phyloP scores from a whole-genome alignment of 2,113 vertebrate species.

The Austrofundulus limnaeus region DNA sequence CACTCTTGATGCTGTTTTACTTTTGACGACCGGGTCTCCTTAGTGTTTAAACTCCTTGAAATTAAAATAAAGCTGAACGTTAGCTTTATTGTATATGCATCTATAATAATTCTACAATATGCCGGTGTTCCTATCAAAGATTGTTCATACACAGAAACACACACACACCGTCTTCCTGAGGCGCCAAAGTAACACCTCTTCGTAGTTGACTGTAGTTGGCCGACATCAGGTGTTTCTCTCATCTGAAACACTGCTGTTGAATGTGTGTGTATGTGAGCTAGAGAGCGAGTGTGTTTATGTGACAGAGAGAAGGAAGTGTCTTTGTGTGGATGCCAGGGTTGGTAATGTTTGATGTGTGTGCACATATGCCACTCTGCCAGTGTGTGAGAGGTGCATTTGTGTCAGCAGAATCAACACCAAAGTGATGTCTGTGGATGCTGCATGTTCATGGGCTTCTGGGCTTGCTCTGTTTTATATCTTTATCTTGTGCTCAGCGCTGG shows the following conservation, averaged over 20 bases:
- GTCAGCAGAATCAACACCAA: constrained; percentile 42
- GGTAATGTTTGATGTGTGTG: constrained; percentile 48
- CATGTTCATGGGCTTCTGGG: constrained; percentile 5
- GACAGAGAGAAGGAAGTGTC: constrained; percentile 13
- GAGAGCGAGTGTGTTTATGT: constrained; percentile 3
- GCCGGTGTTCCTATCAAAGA: too few relatives aligned
- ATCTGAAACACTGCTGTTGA: constrained; percentile 17
- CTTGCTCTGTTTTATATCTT: constrained; percentile 4
- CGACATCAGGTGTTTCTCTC: constrained; percentile 42
- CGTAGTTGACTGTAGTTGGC: constrained; percentile 16
- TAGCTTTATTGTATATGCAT: too few relatives aligned
- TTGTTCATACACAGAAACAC: neutral
- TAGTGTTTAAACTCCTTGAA: neutral
- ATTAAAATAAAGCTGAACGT: neutral
- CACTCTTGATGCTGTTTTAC: constrained; percentile 19
- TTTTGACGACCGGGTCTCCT: constrained; percentile 33
- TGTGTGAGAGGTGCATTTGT: constrained; percentile 45
- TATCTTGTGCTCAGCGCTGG: constrained; percentile 2
- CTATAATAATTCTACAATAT: too few relatives aligned
- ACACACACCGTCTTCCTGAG: neutral
- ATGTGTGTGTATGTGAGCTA: neutral
- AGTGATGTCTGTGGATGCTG: constrained; percentile 11
- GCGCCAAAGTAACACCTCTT: constrained; percentile 22
- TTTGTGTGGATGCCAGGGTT: constrained; percentile 38
- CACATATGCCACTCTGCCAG: constrained; percentile 30